Evolutionary conservation across 1,140 invertebrate genomes (phyloP).

Genomic region (Bradynema listronoti): DNA sequence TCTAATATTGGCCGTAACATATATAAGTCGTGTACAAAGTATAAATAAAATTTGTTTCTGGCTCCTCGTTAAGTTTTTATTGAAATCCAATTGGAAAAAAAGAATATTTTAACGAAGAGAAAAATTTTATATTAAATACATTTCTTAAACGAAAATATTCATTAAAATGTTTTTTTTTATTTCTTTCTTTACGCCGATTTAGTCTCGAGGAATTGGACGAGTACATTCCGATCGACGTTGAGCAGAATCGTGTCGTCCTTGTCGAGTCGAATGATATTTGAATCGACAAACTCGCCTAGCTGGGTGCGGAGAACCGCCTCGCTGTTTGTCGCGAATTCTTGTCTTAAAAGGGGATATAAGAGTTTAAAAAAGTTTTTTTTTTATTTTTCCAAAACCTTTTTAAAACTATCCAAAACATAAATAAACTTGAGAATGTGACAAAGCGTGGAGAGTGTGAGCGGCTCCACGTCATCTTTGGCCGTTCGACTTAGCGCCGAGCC

Average conservation of each 20-base stretch:
- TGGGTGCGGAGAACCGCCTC: conserved; percentile 20
- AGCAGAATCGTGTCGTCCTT: conserved; percentile 18
- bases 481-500: background rate
- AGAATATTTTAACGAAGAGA: too few species aligned
- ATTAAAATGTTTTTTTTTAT: background rate
- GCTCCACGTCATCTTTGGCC: conserved; percentile 2
- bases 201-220: background rate
- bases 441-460: conserved; percentile 14
- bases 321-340: conserved; percentile 21
- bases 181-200: too few species aligned
- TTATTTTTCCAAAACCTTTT: background rate
- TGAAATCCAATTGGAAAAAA: too few species aligned
- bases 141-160: background rate
- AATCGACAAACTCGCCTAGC: conserved; percentile 21
- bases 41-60: too few species aligned
- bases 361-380: background rate
- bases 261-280: conserved; percentile 16
- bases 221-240: conserved; percentile 11
- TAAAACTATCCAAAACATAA: conserved; percentile 6
- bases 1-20: too few species aligned
- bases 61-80: too few species aligned
- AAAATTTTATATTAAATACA: background rate
- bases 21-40: too few species aligned
- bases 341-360: conserved; percentile 8
- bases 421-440: conserved; percentile 22